Evolutionary conservation across 2,888 invertebrate species (phyloP).

Genomic region (Pasiphila rectangulata): DNA sequence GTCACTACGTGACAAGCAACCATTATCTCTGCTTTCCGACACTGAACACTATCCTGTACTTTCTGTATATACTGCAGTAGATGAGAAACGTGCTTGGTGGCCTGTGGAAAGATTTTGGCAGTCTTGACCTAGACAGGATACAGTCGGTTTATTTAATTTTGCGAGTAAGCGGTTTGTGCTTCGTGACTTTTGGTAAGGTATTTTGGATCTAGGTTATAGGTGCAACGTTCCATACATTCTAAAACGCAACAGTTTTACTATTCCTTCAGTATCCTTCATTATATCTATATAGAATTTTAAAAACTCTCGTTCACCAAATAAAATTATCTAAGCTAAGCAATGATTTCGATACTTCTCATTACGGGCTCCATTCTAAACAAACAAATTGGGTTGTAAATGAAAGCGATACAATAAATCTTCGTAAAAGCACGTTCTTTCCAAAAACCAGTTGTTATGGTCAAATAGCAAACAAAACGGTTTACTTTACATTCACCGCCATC

Average conservation of each 20-base stretch:
- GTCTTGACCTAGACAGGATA: background rate
- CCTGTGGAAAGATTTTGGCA: background rate
- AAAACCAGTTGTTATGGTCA: slow-evolving; percentile 19
- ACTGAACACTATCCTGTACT: slow-evolving; percentile 1
- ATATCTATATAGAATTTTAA: no score
- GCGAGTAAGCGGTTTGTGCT: background rate
- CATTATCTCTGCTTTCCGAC: slow-evolving; percentile 13
- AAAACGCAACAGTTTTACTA: no score
- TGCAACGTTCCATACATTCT: no score
- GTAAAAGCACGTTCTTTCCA: slow-evolving; percentile 5
- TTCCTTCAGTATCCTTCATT: no score
- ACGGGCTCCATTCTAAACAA: background rate
- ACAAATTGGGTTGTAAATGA: slow-evolving; percentile 24
- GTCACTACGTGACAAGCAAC: slow-evolving; percentile 22
- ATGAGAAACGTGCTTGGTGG: slow-evolving; percentile 2
- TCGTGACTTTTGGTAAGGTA: no score
- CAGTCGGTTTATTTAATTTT: background rate
- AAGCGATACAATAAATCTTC: slow-evolving; percentile 24
- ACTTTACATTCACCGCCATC: slow-evolving; percentile 33
- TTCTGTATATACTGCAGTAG: background rate
- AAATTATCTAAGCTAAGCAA: background rate
- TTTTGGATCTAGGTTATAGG: no score
- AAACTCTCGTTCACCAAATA: background rate
- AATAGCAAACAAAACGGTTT: slow-evolving; percentile 30
- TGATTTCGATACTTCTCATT: background rate